A percentile compares a stretch with the other conserved stretches of the same genome.
phyloP scores from a whole-genome alignment of 2,888 invertebrate species.

The Teinopalpus imperialis region DNA sequence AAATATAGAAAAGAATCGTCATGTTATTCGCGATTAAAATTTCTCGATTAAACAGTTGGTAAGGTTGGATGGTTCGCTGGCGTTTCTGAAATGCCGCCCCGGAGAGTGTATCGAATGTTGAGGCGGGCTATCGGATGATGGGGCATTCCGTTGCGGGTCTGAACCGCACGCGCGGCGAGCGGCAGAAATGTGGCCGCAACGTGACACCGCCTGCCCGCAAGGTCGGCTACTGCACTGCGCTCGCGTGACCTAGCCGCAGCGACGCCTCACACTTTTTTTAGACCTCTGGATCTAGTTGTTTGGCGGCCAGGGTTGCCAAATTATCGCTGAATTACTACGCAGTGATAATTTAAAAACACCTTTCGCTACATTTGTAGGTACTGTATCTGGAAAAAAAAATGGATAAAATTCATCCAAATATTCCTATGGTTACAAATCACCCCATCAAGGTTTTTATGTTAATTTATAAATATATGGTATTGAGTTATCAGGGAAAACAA shows the following conservation, averaged over 20 bases:
- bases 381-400: no score
- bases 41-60: slow-evolving; percentile 44
- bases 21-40: slow-evolving; percentile 5
- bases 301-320: no score
- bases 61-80: slow-evolving; percentile 56
- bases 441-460: no score
- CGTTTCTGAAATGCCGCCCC: slow-evolving; percentile 55
- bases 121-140: slow-evolving; percentile 64
- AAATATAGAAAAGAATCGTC: slow-evolving; percentile 2
- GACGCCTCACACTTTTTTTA: slow-evolving; percentile 19
- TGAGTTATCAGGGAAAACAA: no score
- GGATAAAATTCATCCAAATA: no score
- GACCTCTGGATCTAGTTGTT: neutral
- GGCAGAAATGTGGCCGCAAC: slow-evolving; percentile 72
- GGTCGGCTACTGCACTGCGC: slow-evolving; percentile 78
- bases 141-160: slow-evolving; percentile 70
- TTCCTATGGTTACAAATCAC: no score
- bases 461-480: no score
- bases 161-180: slow-evolving; percentile 72
- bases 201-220: slow-evolving; percentile 63
- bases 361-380: no score
- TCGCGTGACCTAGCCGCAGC: slow-evolving; percentile 51
- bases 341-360: no score
- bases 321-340: no score
- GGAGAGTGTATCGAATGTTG: slow-evolving; percentile 70